Evolutionary conservation across 1,140 invertebrate genomes (phyloP).

Genomic region (Planococcus citri): DNA sequence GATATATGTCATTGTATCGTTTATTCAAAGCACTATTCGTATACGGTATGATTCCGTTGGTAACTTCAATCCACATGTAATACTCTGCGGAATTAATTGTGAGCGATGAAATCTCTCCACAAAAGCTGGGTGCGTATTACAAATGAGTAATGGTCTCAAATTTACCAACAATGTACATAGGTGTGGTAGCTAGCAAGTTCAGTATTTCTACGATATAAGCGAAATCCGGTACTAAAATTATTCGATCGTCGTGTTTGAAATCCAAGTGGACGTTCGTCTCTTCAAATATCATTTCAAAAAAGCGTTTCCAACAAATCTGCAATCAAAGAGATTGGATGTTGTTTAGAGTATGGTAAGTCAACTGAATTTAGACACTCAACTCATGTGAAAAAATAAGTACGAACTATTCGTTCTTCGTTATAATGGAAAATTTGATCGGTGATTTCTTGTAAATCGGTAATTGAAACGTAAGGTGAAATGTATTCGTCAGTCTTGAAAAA

Average conservation of each 20-base stretch:
- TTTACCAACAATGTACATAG: neutral
- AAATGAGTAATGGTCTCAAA: neutral
- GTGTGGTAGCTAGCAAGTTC: neutral
- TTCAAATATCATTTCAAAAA: neutral
- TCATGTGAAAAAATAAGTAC: neutral
- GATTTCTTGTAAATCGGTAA: neutral
- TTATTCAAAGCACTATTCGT: neutral
- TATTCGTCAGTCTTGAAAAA: neutral
- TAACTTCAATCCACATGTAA: neutral
- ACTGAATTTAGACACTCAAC: neutral
- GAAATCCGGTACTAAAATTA: neutral
- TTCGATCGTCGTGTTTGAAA: neutral
- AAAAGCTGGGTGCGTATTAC: neutral
- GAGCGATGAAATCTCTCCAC: no score
- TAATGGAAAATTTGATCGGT: neutral
- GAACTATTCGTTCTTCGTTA: neutral
- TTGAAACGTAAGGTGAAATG: neutral
- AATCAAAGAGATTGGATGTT: neutral
- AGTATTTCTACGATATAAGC: neutral
- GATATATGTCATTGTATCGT: neutral
- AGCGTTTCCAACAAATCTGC: neutral
- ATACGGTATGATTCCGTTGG: neutral
- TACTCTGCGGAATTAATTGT: neutral
- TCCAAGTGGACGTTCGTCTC: neutral
- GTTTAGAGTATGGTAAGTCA: no score